Evolutionary conservation across 2,113 vertebrate species (phyloP).

Genomic region (Phrynocephalus versicolor): DNA sequence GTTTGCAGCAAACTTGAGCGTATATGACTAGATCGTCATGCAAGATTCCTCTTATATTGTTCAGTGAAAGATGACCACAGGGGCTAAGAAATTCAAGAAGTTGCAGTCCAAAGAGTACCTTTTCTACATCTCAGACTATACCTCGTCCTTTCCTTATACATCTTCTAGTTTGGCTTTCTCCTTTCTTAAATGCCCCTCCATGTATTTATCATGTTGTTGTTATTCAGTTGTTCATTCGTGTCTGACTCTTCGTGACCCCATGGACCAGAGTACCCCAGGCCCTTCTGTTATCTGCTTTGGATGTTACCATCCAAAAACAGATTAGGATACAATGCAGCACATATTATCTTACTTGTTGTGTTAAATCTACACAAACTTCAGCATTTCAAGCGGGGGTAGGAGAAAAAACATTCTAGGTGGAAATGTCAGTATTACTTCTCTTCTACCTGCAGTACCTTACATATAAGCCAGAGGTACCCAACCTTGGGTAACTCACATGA

Average conservation of each 20-base stretch:
- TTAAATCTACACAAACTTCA: accelerated
- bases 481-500: too few relatives aligned
- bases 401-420: neutral
- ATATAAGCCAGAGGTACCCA: neutral
- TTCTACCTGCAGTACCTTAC: neutral
- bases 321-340: neutral
- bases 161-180: neutral
- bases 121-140: neutral
- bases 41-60: neutral
- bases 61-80: neutral
- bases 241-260: too few relatives aligned
- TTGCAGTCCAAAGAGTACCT: too few relatives aligned
- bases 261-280: neutral
- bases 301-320: neutral
- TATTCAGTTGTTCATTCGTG: too few relatives aligned
- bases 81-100: neutral
- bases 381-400: too few relatives aligned
- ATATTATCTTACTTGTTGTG: neutral
- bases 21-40: neutral
- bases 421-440: neutral
- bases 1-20: neutral
- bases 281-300: too few relatives aligned
- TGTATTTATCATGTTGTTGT: accelerated
- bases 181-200: neutral
- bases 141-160: neutral